Percentiles rank a stretch among this genome's conserved stretches.
Evolutionary conservation across 92 coral and sea anemone genomes (phyloP).

Genomic region (Palythoa grandis): DNA sequence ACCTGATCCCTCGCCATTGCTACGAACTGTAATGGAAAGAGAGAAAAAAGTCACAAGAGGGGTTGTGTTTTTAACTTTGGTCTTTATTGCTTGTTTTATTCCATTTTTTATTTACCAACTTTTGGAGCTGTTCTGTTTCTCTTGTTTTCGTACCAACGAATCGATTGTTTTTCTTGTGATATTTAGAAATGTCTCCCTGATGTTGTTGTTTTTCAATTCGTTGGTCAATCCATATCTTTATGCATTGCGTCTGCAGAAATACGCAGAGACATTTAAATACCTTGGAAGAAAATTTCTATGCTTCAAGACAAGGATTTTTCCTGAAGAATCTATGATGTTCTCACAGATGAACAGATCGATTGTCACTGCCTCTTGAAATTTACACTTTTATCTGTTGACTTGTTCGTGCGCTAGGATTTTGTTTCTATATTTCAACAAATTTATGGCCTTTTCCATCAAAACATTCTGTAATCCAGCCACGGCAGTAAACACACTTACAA

Average conservation of each 20-base stretch:
- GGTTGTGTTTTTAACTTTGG: slow-evolving; percentile 4
- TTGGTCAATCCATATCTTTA: slow-evolving; percentile 17
- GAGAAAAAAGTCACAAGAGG: slow-evolving; percentile 27
- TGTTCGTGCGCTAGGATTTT: too few relatives aligned
- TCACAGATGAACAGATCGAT: too few relatives aligned
- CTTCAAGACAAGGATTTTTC: too few relatives aligned
- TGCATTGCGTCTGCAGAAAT: slow-evolving; percentile 18
- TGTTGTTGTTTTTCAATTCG: slow-evolving; percentile 16
- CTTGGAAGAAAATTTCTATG: background rate
- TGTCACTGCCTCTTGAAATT: too few relatives aligned
- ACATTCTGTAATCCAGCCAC: background rate
- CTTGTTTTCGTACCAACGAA: background rate
- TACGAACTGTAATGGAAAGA: slow-evolving; percentile 1
- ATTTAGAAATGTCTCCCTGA: background rate
- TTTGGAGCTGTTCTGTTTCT: background rate
- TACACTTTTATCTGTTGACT: too few relatives aligned
- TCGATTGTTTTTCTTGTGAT: background rate
- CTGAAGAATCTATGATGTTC: too few relatives aligned
- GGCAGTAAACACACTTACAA: too few relatives aligned
- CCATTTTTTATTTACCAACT: slow-evolving; percentile 9
- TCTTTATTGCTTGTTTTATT: slow-evolving; percentile 15
- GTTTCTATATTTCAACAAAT: too few relatives aligned
- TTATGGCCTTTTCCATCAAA: too few relatives aligned
- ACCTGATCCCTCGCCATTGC: background rate
- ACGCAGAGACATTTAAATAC: background rate